Conservation (phyloP, 2,888 invertebrate genomes). For the Tachina lurida region DNA sequence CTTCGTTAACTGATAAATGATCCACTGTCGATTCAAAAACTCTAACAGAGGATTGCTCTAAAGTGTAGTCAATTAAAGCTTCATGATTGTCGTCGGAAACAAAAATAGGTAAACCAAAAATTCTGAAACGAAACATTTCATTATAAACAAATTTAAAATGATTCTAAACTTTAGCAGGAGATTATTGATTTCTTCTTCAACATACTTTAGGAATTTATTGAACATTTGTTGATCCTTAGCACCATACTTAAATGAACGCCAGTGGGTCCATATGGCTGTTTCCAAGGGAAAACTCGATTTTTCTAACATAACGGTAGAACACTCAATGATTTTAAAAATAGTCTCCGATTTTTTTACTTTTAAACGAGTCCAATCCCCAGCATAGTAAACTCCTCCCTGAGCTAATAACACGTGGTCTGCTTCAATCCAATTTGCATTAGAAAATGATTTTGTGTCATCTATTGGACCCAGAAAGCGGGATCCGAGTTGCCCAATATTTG, state of each 20-base stretch:
- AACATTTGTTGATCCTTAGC: conserved; percentile 77
- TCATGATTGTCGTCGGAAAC: conserved; percentile 77
- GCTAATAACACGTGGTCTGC: conserved; percentile 81
- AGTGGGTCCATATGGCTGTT: conserved; percentile 82
- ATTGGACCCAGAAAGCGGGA: conserved; percentile 79
- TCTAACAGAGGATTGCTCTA: conserved; percentile 75
- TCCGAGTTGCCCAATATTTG: conserved; percentile 78
- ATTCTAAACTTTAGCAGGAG: background rate
- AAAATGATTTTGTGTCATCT: conserved; percentile 75
- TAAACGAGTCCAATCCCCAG: conserved; percentile 81
- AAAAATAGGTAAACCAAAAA: conserved; percentile 81
- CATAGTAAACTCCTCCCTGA: conserved; percentile 81
- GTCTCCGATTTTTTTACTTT: conserved; percentile 74
- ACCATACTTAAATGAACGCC: conserved; percentile 77
- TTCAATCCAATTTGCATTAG: conserved; percentile 76
- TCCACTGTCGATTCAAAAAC: conserved; percentile 73
- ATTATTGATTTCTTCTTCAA: background rate
- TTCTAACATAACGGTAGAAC: conserved; percentile 75
- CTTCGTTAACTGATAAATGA: conserved; percentile 76
- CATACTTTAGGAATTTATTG: conserved; percentile 80
- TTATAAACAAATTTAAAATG: background rate
- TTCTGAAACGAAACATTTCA: conserved; percentile 74
- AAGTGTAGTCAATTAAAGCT: conserved; percentile 76
- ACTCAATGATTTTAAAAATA: conserved; percentile 78
- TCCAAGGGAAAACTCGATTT: conserved; percentile 76